phyloP scores from a whole-genome alignment of 1,140 invertebrate species.

The Apolygus lucorum region DNA sequence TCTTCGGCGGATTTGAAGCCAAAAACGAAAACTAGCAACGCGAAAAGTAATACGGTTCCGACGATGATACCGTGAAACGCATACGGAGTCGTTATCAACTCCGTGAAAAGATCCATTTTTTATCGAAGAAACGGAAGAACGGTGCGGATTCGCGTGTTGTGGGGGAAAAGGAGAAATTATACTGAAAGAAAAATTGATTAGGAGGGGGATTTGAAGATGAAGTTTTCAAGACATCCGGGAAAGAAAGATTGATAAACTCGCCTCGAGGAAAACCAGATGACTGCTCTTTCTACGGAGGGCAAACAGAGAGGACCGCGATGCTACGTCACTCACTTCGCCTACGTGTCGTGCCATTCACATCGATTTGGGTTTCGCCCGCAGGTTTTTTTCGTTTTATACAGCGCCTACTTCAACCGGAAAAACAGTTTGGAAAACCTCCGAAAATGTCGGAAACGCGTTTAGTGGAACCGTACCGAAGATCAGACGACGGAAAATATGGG shows the following conservation, averaged over 20 bases:
- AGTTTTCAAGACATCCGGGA: background rate
- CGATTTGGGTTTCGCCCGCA: no score
- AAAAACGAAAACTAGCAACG: slow-evolving; percentile 58
- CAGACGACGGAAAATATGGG: no score
- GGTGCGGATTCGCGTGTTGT: background rate
- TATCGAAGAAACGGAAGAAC: slow-evolving; percentile 37
- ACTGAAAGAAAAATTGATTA: background rate
- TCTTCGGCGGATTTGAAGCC: slow-evolving; percentile 63
- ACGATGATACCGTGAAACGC: slow-evolving; percentile 54
- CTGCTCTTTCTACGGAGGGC: background rate
- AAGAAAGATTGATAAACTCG: background rate
- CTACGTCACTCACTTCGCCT: slow-evolving; percentile 8
- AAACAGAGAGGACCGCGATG: background rate
- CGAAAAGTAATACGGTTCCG: slow-evolving; percentile 39
- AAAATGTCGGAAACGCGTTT: no score
- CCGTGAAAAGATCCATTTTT: slow-evolving; percentile 47
- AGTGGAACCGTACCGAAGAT: no score
- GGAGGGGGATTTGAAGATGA: background rate
- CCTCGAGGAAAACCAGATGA: slow-evolving; percentile 1
- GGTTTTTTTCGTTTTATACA: no score
- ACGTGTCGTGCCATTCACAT: slow-evolving; percentile 10
- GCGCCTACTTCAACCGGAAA: no score
- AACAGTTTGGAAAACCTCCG: no score
- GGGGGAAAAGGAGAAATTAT: background rate
- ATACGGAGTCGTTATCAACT: slow-evolving; percentile 48